A percentile compares a stretch with the other conserved stretches of the same genome.
phyloP scores from a whole-genome alignment of 2,888 invertebrate species.

The Polyommatus icarus region DNA sequence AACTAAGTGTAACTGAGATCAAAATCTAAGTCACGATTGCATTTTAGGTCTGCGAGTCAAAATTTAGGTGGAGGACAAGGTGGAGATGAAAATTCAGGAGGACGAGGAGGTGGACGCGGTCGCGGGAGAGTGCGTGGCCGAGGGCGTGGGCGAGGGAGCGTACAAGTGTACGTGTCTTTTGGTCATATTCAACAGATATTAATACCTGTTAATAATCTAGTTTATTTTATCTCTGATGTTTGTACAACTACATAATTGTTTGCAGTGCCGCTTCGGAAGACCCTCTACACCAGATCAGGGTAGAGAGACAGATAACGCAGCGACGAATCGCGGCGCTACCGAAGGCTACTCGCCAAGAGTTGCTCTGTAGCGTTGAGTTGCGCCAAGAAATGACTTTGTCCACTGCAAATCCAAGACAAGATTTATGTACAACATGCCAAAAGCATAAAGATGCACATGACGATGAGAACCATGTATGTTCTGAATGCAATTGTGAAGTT shows the following conservation, averaged over 20 bases:
- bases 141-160: too few relatives aligned
- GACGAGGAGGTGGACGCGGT: too few relatives aligned
- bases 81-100: too few relatives aligned
- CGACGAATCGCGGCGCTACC: too few relatives aligned
- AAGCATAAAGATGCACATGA: constrained; percentile 26
- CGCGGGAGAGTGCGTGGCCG: too few relatives aligned
- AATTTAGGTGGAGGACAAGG: too few relatives aligned
- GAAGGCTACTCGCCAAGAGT: too few relatives aligned
- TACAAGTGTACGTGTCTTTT: neutral
- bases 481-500: neutral
- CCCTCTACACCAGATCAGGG: neutral
- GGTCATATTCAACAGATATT: neutral
- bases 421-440: constrained; percentile 29
- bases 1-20: too few relatives aligned
- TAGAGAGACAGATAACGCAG: too few relatives aligned
- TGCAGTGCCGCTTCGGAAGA: constrained; percentile 3
- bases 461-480: neutral
- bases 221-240: constrained; percentile 4
- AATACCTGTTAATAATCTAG: neutral
- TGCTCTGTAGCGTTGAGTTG: too few relatives aligned
- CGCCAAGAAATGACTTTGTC: constrained; percentile 26
- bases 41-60: too few relatives aligned
- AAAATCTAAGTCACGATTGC: too few relatives aligned
- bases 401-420: constrained; percentile 32
- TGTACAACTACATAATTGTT: constrained; percentile 1